Conservation (phyloP, 2,113 vertebrate genomes). For the Brachypodius melanocephalos region DNA sequence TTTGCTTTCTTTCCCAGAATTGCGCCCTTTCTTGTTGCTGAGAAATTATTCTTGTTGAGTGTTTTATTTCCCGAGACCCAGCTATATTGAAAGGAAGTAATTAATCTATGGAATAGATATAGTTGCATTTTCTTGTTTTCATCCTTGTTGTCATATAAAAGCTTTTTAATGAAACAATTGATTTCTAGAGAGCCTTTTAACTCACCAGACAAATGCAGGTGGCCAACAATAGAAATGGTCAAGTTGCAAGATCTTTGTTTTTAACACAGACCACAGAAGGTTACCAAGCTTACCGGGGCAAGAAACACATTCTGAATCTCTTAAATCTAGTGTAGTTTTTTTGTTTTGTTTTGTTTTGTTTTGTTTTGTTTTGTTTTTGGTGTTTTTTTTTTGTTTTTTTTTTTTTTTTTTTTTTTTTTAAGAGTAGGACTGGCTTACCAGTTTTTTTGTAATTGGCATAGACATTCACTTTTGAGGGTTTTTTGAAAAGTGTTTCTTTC, state of each 20-base stretch:
- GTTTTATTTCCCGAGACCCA: neutral
- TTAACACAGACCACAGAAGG: neutral
- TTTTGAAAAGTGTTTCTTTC: neutral
- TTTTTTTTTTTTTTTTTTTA: neutral
- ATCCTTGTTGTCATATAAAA: neutral
- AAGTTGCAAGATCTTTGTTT: neutral
- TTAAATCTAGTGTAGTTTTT: neutral
- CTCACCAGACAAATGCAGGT: neutral
- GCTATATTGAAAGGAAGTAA: neutral
- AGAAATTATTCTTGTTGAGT: neutral
- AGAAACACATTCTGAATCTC: neutral
- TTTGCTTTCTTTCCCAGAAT: neutral
- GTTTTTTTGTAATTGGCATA: neutral
- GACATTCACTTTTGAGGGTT: neutral
- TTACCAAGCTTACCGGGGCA: neutral
- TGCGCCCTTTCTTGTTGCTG: neutral
- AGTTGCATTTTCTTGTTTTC: neutral
- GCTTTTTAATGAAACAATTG: neutral
- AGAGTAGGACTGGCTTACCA: neutral
- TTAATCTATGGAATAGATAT: neutral
- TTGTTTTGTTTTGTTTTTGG: too few relatives aligned
- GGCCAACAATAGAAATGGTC: neutral
- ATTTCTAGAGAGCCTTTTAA: neutral
- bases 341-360: neutral
- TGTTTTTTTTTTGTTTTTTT: neutral